phyloP scores from a whole-genome alignment of 2,113 vertebrate genomes.

The Taurulus bubalis region DNA sequence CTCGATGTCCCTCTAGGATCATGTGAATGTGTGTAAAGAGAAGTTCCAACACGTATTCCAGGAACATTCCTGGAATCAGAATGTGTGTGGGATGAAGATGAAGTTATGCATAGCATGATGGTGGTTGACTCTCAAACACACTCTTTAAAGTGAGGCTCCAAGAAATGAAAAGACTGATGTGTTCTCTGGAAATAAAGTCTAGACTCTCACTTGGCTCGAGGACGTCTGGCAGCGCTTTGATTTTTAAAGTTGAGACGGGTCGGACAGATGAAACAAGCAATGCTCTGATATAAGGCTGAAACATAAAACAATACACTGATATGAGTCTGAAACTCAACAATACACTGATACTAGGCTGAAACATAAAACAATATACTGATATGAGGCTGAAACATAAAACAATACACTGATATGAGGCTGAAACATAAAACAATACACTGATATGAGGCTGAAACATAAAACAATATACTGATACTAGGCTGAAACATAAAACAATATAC shows the following conservation, averaged over 20 bases:
- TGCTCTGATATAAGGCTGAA: too few relatives aligned
- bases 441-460: too few relatives aligned
- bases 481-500: too few relatives aligned
- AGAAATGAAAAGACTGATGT: neutral
- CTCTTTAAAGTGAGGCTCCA: slow-evolving; percentile 10
- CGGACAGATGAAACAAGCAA: too few relatives aligned
- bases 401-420: neutral
- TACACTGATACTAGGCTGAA: too few relatives aligned
- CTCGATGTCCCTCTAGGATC: slow-evolving; percentile 7
- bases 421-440: too few relatives aligned
- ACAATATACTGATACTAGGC: too few relatives aligned
- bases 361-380: too few relatives aligned
- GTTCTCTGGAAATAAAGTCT: too few relatives aligned
- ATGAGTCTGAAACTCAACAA: neutral
- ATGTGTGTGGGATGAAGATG: neutral
- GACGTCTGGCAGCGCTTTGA: too few relatives aligned
- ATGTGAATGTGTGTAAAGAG: neutral
- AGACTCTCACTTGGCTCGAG: neutral
- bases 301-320: neutral
- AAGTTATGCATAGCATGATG: neutral
- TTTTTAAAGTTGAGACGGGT: too few relatives aligned
- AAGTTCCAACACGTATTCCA: slow-evolving; percentile 28
- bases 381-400: too few relatives aligned
- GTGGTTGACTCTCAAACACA: slow-evolving; percentile 4
- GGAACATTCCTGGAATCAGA: neutral